These are phyloP conservation scores for Oasisia sp. DNA, from an alignment of 2,888 invertebrate species.

Conservation along the genomic window DNA sequence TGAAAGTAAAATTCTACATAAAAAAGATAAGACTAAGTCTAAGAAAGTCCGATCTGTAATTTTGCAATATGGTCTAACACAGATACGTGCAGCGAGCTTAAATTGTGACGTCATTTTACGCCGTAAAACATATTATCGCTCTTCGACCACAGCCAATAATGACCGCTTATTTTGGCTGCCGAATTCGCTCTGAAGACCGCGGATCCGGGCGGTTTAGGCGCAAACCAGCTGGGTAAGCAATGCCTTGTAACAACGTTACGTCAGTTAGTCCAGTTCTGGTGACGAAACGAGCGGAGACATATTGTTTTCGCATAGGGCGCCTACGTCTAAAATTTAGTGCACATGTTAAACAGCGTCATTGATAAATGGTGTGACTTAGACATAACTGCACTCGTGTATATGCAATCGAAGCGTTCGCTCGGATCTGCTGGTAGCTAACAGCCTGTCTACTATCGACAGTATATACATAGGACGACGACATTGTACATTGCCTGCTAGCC, in stretches of 20 bases:
- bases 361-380: not conserved
- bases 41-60: not conserved
- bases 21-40: not conserved
- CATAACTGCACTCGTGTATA: no score
- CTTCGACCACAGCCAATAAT: not conserved
- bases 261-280: not conserved
- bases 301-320: not conserved
- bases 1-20: not conserved
- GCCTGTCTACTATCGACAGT: no score
- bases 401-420: no score
- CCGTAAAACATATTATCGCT: not conserved
- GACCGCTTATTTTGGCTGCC: no score
- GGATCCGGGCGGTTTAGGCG: not conserved
- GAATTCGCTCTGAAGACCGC: not conserved
- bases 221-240: not conserved
- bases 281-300: not conserved
- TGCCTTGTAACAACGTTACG: not conserved
- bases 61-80: not conserved
- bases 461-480: no score
- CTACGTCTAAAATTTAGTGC: not conserved
- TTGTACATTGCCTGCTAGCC: no score
- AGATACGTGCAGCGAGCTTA: not conserved
- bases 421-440: no score
- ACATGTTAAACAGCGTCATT: not conserved
- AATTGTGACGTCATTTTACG: conserved; percentile 12